These are phyloP conservation scores for Eutolmus rufibarbis DNA, from an alignment of 2,888 invertebrate genomes.

Conservation along the genomic window DNA sequence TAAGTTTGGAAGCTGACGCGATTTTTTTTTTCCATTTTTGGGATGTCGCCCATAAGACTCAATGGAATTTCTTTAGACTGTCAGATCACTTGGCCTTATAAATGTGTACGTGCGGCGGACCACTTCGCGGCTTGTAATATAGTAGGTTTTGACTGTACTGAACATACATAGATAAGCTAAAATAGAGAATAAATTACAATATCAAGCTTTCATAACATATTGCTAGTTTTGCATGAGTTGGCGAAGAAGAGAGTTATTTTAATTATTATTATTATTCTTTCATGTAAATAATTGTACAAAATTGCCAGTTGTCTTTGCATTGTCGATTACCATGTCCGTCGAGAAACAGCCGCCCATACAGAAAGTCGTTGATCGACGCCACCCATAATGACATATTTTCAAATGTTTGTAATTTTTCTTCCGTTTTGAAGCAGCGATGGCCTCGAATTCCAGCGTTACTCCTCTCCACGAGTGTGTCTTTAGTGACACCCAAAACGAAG, in stretches of 20 bases:
- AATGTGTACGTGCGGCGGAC: no score
- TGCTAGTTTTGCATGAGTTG: background rate
- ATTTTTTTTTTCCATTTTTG: no score
- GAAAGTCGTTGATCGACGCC: background rate
- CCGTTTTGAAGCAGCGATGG: background rate
- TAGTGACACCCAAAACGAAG: slow-evolving; percentile 34
- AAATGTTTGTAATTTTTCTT: slow-evolving; percentile 25
- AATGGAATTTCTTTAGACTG: no score
- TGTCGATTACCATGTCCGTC: background rate
- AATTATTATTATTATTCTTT: background rate
- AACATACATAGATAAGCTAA: no score
- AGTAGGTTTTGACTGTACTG: no score
- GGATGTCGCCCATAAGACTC: no score
- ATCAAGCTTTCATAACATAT: background rate
- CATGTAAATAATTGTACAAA: no score
- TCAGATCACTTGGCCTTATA: no score
- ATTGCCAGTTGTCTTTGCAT: no score
- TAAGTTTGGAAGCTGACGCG: no score
- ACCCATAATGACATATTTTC: slow-evolving; percentile 40
- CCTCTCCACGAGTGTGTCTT: background rate
- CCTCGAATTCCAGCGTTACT: slow-evolving; percentile 25
- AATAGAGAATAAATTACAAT: background rate
- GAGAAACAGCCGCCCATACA: background rate
- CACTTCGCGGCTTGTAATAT: no score
- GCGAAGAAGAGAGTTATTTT: background rate